These are phyloP conservation scores for Nasua narica DNA, from an alignment of 2,797 vertebrate species.

Conservation along the genomic window DNA sequence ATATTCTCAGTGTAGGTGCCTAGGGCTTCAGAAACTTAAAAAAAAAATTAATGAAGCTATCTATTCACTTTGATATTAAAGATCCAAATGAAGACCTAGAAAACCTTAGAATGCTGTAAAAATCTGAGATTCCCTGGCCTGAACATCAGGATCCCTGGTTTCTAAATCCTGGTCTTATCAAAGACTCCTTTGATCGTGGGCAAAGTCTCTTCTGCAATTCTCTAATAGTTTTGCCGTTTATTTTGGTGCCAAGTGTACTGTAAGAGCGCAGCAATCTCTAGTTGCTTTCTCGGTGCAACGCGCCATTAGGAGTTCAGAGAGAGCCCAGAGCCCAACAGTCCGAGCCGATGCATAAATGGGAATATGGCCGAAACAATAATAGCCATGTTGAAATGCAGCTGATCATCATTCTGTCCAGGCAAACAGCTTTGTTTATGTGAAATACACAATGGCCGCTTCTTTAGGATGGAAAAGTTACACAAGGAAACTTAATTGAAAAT, in stretches of 20 bases:
- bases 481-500: constrained; percentile 23
- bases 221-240: not conserved
- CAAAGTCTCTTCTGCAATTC: constrained; percentile 27
- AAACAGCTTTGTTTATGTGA: constrained; percentile 52
- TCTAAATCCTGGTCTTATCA: constrained; percentile 19
- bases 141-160: not conserved
- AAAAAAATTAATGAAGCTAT: not conserved
- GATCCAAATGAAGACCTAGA: not conserved
- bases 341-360: not conserved
- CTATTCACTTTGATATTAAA: constrained; percentile 3
- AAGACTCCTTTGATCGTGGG: not conserved
- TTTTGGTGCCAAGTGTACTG: not conserved
- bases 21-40: not conserved
- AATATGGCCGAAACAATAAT: not conserved
- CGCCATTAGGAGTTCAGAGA: constrained; percentile 13
- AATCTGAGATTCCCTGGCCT: not conserved
- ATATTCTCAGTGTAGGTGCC: not conserved
- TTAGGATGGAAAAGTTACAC: constrained; percentile 31
- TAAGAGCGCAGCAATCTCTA: not conserved
- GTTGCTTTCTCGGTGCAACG: not conserved
- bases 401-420: not conserved
- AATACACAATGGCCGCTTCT: not conserved
- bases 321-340: not conserved
- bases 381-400: constrained; percentile 6
- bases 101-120: not conserved